phyloP scores from a whole-genome alignment of 2,888 invertebrate genomes.

The Leptopilina drosophilae region DNA sequence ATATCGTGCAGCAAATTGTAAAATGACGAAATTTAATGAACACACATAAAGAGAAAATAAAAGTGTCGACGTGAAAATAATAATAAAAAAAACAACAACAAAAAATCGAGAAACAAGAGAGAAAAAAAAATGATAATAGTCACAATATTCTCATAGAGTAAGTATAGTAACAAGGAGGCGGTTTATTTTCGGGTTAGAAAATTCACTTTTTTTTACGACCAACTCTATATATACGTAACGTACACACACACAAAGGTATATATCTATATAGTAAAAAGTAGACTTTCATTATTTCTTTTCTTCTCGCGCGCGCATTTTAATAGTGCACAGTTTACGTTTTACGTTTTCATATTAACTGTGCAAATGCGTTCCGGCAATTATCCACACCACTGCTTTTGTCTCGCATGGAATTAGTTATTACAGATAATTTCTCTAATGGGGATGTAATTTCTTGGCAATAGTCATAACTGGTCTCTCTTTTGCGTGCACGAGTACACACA shows the following conservation, averaged over 20 bases:
- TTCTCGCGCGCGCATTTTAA: constrained; percentile 13
- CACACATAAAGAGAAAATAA: background rate
- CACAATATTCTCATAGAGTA: background rate
- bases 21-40: too few relatives aligned
- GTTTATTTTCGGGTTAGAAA: constrained; percentile 30
- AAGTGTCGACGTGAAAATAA: background rate
- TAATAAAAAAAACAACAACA: too few relatives aligned
- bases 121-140: background rate
- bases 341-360: constrained; percentile 40
- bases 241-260: background rate
- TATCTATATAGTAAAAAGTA: background rate
- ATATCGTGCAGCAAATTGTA: too few relatives aligned
- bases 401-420: constrained; percentile 40
- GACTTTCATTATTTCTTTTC: constrained; percentile 40
- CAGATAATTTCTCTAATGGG: constrained; percentile 39
- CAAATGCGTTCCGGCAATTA: constrained; percentile 41
- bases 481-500: too few relatives aligned
- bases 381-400: constrained; percentile 38
- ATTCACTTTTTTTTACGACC: constrained; percentile 31
- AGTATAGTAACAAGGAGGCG: constrained; percentile 10
- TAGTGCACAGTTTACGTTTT: constrained; percentile 32
- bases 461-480: constrained; percentile 24
- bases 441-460: constrained; percentile 39
- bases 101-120: too few relatives aligned
- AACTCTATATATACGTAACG: constrained; percentile 21